A percentile compares a stretch with the other conserved stretches of the same genome.
Conservation (phyloP, 2,797 vertebrate genomes). For the Rhabdophis nuchalis region DNA sequence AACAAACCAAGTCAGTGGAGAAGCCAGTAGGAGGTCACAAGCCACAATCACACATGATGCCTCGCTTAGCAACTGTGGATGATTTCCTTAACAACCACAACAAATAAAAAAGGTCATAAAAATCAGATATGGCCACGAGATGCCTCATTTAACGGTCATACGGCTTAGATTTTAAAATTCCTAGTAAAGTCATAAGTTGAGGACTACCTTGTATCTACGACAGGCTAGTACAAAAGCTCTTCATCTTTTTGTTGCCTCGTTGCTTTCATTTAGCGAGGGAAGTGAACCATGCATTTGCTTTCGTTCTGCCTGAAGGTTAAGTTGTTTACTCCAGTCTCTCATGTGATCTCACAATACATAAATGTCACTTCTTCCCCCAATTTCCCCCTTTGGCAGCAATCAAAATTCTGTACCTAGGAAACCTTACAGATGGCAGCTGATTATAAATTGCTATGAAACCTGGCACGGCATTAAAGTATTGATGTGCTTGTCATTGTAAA, state of each 20-base stretch:
- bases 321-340: not conserved
- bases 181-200: not conserved
- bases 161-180: not conserved
- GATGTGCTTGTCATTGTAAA: conserved; percentile 23
- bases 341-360: not conserved
- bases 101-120: not conserved
- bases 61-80: not conserved
- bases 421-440: not conserved
- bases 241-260: not conserved
- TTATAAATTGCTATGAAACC: conserved; percentile 17
- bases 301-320: not conserved
- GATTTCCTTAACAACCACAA: not conserved
- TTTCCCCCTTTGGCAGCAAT: not conserved
- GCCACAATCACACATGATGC: not conserved
- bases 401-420: conserved; percentile 8
- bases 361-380: not conserved
- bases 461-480: not conserved
- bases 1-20: not conserved
- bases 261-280: not conserved
- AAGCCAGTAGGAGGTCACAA: not conserved
- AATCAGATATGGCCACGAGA: not conserved
- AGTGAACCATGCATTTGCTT: not conserved
- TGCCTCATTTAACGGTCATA: not conserved
- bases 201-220: not conserved
- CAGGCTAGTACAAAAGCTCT: not conserved